These are phyloP conservation scores for Paraescarpia echinospica DNA, from an alignment of 1,140 invertebrate species.

Conservation along the genomic window DNA sequence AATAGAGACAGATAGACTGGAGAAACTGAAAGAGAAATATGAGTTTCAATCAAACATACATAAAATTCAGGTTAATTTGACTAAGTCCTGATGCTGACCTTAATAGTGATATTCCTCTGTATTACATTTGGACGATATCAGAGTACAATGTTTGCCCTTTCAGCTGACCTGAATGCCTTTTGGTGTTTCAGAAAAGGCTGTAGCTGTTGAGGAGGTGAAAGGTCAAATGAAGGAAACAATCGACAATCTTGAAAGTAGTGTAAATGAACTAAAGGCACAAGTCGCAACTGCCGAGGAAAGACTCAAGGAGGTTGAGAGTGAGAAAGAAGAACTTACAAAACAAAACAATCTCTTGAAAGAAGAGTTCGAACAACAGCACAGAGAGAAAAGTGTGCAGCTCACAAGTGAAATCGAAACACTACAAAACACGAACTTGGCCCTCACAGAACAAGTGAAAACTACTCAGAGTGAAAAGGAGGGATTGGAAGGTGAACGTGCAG, in stretches of 20 bases:
- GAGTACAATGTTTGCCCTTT: not conserved
- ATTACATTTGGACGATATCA: not conserved
- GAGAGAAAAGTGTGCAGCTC: slow-evolving; percentile 6
- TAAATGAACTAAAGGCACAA: not conserved
- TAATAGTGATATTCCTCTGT: too few species aligned
- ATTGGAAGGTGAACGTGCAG: slow-evolving; percentile 5
- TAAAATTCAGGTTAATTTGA: too few species aligned
- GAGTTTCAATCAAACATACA: not conserved
- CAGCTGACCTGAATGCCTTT: not conserved
- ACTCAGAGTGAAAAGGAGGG: slow-evolving; percentile 13
- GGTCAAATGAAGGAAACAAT: slow-evolving; percentile 8
- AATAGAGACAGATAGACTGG: not conserved
- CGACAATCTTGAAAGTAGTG: not conserved
- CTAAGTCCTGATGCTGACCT: too few species aligned
- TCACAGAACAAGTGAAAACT: slow-evolving; percentile 9
- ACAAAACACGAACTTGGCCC: not conserved
- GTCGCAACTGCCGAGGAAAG: slow-evolving; percentile 17
- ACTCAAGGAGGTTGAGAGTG: not conserved
- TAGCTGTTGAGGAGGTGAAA: not conserved
- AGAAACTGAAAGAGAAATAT: not conserved
- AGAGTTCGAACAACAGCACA: not conserved
- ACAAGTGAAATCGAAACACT: not conserved
- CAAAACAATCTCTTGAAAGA: slow-evolving; percentile 12
- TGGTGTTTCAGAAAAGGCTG: not conserved
- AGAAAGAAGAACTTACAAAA: slow-evolving; percentile 5